Conservation (phyloP, 92 coral and sea anemone species). For the Parazoanthus darwini region DNA sequence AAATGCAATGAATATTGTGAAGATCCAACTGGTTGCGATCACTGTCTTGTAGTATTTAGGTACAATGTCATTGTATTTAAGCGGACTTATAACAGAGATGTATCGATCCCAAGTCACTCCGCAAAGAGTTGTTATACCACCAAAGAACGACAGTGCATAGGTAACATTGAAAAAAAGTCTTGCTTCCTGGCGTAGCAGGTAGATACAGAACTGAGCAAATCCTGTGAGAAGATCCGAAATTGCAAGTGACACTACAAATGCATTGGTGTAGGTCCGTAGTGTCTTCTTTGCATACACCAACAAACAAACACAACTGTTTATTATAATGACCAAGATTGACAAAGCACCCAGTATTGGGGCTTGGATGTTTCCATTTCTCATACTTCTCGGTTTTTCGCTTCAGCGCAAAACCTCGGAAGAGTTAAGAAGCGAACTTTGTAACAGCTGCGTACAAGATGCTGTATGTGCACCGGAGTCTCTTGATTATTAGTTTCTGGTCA, state of each 20-base stretch:
- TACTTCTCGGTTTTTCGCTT: not conserved
- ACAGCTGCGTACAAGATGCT: too few relatives aligned
- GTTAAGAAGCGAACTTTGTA: too few relatives aligned
- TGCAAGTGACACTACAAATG: conserved; percentile 41
- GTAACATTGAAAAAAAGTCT: conserved; percentile 37
- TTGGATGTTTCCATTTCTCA: conserved; percentile 7
- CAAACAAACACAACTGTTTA: conserved; percentile 35
- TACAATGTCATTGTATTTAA: conserved; percentile 13
- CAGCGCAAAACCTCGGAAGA: not conserved
- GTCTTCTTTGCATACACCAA: conserved; percentile 14
- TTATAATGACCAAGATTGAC: conserved; percentile 8
- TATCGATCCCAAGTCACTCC: conserved; percentile 43
- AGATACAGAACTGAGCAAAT: conserved; percentile 27
- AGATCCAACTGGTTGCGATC: conserved; percentile 5
- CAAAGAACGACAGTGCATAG: conserved; percentile 36
- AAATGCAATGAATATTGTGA: conserved; percentile 5
- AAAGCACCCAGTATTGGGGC: conserved; percentile 10
- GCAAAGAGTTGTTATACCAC: conserved; percentile 35
- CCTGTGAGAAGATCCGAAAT: conserved; percentile 41
- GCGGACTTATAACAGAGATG: conserved; percentile 6
- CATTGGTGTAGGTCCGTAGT: conserved; percentile 37
- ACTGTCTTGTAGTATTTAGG: conserved; percentile 18
- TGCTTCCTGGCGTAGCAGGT: conserved; percentile 24
- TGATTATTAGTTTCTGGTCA: not conserved
- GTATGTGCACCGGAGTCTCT: not conserved